Evolutionary conservation across 30 jellyfish, hydroid and myxozoan genomes (phyloP), one percentile per base, ranked within the genome.

Genomic region (Calvadosia cruxmelitensis): DNA sequence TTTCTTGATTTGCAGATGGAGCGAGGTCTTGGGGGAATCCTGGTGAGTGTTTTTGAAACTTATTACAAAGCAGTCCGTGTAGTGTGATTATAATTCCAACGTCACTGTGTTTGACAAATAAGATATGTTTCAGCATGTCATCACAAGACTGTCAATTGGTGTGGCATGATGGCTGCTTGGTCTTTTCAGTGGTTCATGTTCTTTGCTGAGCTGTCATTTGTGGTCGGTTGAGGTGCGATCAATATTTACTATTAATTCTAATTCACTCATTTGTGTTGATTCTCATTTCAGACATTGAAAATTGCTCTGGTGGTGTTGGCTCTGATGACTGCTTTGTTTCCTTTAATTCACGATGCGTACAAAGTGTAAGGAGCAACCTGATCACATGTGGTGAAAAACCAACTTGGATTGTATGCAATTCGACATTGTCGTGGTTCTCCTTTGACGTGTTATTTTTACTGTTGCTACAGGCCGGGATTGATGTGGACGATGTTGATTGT

Each of bases 21-120:
- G 68, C 66, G 95, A 66, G 73, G 74, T 16, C 34, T 84, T 10
- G 95, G 95, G 0, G 95, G 95, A 34, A 84, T 77, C 23, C 31
- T 53, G 68, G 93, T 84, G 53, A 61, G 74, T 68, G 57, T n/a
- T n/a, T n/a, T n/a, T n/a, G n/a, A n/a, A n/a, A n/a, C n/a, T n/a
- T n/a, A n/a, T n/a, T n/a, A n/a, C n/a, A 42, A 42, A 42, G 10
- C 10, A 42, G 10, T 42, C 57, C 10, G 10, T 42, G 20, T 42
- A 5, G 57, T 42, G 57, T 42, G 15, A 5, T 20, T 5, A 42
- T 42, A 5, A 42, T 42, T 42, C 57, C 20, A 10, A 5, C 57
- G 10, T 42, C 15, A 20, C 57, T n/a, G n/a, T n/a, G n/a, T n/a
- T n/a, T n/a, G n/a, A n/a, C n/a, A n/a, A n/a, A n/a, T n/a, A n/a